Conservation (phyloP, 2,888 invertebrate genomes). For the Hirtodrosophila duncani region DNA sequence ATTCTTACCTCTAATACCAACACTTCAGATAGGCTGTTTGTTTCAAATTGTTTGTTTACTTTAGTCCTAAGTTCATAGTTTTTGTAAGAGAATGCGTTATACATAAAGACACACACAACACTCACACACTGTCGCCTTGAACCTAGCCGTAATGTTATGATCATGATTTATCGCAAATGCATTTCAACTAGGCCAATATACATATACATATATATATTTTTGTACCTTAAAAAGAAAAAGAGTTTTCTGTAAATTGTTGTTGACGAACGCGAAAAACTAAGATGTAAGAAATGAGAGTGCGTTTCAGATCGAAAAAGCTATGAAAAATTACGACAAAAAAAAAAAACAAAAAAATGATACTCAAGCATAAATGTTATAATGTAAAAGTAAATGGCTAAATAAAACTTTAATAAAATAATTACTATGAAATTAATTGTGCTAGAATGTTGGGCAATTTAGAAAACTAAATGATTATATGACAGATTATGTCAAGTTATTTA, state of each 20-base stretch:
- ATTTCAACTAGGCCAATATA: constrained; percentile 52
- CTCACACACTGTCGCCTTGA: constrained; percentile 22
- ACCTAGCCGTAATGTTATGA: constrained; percentile 32
- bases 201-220: no score
- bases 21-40: constrained; percentile 68
- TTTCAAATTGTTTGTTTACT: constrained; percentile 69
- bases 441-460: no score
- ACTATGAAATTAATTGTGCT: no score
- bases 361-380: constrained; percentile 49
- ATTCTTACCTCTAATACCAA: constrained; percentile 55
- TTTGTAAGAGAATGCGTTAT: constrained; percentile 68
- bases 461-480: no score
- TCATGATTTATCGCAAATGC: constrained; percentile 42
- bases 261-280: constrained; percentile 33
- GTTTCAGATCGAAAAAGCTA: constrained; percentile 15
- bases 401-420: constrained; percentile 48
- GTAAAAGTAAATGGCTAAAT: constrained; percentile 49
- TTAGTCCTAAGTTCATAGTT: constrained; percentile 57
- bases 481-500: no score
- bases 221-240: no score
- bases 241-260: constrained; percentile 54
- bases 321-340: constrained; percentile 27
- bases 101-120: constrained; percentile 25
- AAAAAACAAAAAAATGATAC: constrained; percentile 46
- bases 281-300: constrained; percentile 17